Evolutionary conservation across 2,888 invertebrate genomes (phyloP).

Genomic region (Melipona beecheii): DNA sequence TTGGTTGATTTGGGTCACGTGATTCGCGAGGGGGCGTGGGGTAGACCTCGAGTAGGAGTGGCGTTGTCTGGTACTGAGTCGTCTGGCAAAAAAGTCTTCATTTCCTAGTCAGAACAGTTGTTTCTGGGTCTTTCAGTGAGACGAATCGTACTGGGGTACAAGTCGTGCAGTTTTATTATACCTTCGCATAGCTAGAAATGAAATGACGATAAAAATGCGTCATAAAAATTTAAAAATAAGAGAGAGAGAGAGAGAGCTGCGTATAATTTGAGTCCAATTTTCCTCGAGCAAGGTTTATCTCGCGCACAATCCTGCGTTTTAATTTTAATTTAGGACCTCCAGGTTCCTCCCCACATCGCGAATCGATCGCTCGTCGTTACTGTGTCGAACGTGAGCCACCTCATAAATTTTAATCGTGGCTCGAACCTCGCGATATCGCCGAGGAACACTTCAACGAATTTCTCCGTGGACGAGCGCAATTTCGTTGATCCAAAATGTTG

Average conservation of each 20-base stretch:
- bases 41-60: too few relatives aligned
- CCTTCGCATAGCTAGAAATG: too few relatives aligned
- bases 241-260: not conserved
- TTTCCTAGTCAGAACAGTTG: too few relatives aligned
- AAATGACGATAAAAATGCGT: too few relatives aligned
- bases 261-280: not conserved
- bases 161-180: too few relatives aligned
- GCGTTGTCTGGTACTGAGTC: too few relatives aligned
- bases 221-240: too few relatives aligned
- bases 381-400: not conserved
- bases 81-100: too few relatives aligned
- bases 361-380: not conserved
- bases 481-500: not conserved
- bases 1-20: too few relatives aligned
- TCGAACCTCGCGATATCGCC: conserved; percentile 2
- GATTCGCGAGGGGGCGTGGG: too few relatives aligned
- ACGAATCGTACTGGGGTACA: too few relatives aligned
- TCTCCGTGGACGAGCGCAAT: conserved; percentile 4
- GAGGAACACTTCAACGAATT: conserved; percentile 16
- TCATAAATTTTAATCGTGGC: conserved; percentile 24
- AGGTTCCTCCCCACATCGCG: not conserved
- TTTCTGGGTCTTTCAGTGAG: too few relatives aligned
- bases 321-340: not conserved
- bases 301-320: not conserved
- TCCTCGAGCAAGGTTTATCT: not conserved